phyloP scores from a whole-genome alignment of 2,888 invertebrate genomes.

The Plebejus melissa region DNA sequence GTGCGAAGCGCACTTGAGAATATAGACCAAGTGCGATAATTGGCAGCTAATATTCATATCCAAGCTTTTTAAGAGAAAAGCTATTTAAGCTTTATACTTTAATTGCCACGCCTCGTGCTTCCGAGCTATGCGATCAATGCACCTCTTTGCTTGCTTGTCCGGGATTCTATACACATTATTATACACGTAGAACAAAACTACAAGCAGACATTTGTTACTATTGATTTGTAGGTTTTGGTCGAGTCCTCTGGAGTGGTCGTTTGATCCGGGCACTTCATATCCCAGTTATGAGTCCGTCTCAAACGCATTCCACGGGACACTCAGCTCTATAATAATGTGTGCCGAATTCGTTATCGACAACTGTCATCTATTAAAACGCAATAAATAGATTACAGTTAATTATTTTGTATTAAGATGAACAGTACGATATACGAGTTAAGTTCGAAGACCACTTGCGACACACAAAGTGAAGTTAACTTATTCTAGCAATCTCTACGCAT shows the following conservation, averaged over 20 bases:
- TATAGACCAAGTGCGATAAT: background rate
- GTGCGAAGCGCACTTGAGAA: constrained; percentile 6
- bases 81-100: constrained; percentile 16
- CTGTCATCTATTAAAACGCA: constrained; percentile 52
- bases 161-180: constrained; percentile 27
- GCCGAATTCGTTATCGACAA: constrained; percentile 42
- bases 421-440: constrained; percentile 72
- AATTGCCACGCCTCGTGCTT: background rate
- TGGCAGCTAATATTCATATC: constrained; percentile 4
- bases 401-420: constrained; percentile 61
- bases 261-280: constrained; percentile 18
- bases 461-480: constrained; percentile 57
- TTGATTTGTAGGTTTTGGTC: background rate
- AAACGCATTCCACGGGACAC: background rate
- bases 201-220: constrained; percentile 7
- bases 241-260: background rate
- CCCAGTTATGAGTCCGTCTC: constrained; percentile 8
- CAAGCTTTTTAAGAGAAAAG: background rate
- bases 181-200: background rate
- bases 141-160: constrained; percentile 28
- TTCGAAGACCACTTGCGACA: constrained; percentile 74
- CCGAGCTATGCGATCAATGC: background rate
- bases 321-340: constrained; percentile 24
- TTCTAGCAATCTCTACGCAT: constrained; percentile 53
- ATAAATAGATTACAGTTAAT: constrained; percentile 53